Conservation (phyloP, 2,113 vertebrate genomes). For the Aegotheles bennettii region DNA sequence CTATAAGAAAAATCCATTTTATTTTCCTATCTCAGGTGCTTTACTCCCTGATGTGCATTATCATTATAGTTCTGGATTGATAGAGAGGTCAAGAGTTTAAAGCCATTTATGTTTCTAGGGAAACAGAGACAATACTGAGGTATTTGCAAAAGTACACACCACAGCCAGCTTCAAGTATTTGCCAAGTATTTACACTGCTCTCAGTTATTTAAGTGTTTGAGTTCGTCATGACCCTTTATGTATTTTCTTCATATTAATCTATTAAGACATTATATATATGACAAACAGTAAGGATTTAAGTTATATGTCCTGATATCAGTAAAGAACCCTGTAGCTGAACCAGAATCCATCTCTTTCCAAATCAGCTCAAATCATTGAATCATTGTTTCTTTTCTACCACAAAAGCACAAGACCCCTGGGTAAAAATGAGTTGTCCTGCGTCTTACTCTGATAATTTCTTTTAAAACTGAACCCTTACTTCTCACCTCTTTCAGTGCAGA, state of each 20-base stretch:
- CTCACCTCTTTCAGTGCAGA: neutral
- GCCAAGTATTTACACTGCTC: neutral
- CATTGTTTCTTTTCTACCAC: accelerated
- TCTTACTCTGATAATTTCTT: neutral
- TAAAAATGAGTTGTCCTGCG: neutral
- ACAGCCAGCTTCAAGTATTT: neutral
- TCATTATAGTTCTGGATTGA: neutral
- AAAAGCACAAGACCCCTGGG: neutral
- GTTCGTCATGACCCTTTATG: neutral
- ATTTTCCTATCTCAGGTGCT: neutral
- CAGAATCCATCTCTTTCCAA: neutral
- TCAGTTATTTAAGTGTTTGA: neutral
- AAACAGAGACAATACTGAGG: neutral
- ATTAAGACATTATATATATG: neutral
- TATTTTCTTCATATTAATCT: neutral
- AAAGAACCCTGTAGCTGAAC: neutral
- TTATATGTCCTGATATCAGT: neutral
- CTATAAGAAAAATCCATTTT: neutral
- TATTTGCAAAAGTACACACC: neutral
- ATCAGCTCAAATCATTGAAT: neutral
- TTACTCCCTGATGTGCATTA: neutral
- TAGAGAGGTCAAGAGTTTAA: neutral
- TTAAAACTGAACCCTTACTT: neutral
- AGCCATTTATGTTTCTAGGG: neutral
- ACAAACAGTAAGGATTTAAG: neutral